Base-by-base conservation (phyloP, 2,888 invertebrate genomes). In the Hirtodrosophila trivittata region DNA sequence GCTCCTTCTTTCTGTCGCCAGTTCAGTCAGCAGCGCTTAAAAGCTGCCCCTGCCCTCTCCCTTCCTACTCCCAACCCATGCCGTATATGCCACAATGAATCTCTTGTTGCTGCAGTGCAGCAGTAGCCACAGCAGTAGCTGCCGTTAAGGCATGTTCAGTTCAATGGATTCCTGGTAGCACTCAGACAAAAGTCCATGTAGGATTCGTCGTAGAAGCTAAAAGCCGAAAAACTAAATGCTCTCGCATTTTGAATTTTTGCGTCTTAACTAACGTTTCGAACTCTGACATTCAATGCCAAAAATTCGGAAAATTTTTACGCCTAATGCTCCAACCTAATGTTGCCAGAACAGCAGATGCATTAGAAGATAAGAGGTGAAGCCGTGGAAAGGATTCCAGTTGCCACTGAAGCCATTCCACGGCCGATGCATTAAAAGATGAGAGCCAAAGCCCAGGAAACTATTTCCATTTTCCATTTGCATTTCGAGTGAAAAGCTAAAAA, bases 351-450 rank as follows among this genome's bases (percentile, higher is more conserved):
- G n/a, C n/a, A n/a, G n/a, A 3, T 21, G 18, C 18, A 21, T 21
- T 21, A 21, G 2, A 3, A 5, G 5, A 21, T 21, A 5, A 21
- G 5, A 21, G 5, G 2, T 21, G 18, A 21, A 21, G 5, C 3
- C 18, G 18, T 21, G 2, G 3, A 21, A 21, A 21, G 18, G 3
- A 3, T 33, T 10, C 14, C 18, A 14, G 37, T 9, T 70, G 51
- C 51, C 47, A 42, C 28, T 55, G 32, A 42, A 58, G 43, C 50
- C 39, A 7, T 56, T 50, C 63, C 37, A 42, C 38, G 26, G 45
- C 8, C 21, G 37, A 47, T 77, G 72, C 81, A 77, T 66, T 80
- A 77, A 68, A 75, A 64, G 77, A 75, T 72, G 66, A 60, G 39
- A 14, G 35, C 3, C 5, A 16, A 32, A 28, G 50, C 38, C 59